Conservation (phyloP, 2,113 vertebrate genomes). For the Prunella fulvescens region DNA sequence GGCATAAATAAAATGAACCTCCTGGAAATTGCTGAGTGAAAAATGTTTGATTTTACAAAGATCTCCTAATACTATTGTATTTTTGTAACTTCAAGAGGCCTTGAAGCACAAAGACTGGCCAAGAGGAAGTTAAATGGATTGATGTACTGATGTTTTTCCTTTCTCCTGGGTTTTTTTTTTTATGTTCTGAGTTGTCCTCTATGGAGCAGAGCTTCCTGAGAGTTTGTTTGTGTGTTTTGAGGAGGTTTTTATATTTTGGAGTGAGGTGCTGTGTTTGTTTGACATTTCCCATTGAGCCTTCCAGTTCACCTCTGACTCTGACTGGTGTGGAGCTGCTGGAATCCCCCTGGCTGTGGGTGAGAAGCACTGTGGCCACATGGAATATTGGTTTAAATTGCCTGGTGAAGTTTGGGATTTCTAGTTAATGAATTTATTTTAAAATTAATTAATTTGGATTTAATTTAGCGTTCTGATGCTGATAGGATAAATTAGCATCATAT, state of each 20-base stretch:
- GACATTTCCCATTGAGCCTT: not conserved
- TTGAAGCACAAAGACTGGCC: not conserved
- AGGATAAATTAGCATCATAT: not conserved
- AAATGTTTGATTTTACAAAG: not conserved
- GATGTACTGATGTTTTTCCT: not conserved
- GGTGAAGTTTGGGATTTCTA: not conserved
- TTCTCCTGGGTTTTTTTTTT: fast-evolving
- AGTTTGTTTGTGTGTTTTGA: not conserved
- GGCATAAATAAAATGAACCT: not conserved
- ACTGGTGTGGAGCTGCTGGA: not conserved
- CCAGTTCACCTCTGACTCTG: fast-evolving
- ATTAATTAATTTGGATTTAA: not conserved
- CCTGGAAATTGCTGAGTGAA: not conserved
- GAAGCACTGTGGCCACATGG: not conserved
- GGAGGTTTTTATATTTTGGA: not conserved
- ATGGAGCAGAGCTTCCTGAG: not conserved
- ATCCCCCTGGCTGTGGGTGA: not conserved
- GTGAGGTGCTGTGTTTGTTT: not conserved
- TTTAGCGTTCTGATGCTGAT: not conserved
- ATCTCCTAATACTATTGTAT: not conserved
- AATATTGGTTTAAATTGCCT: not conserved
- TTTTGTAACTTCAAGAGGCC: not conserved
- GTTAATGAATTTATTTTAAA: not conserved
- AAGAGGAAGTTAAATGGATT: not conserved
- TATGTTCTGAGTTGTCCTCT: not conserved